Evolutionary conservation across 2,113 vertebrate genomes (phyloP).

Genomic region (Rhinogobius similis): DNA sequence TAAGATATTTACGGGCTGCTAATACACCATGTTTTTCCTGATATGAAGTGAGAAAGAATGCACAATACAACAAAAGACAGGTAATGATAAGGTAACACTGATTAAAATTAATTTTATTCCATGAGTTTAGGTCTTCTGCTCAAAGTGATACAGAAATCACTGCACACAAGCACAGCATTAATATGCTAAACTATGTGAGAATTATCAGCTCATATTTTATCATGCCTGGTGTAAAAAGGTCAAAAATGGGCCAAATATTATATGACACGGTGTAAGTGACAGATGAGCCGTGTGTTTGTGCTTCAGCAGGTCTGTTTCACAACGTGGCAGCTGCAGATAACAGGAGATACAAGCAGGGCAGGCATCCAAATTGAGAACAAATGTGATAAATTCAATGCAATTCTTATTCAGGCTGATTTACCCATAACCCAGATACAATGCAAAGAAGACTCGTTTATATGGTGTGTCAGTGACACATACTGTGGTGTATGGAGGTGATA

Average conservation of each 20-base stretch:
- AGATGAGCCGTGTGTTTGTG: neutral
- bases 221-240: neutral
- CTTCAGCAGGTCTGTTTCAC: neutral
- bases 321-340: neutral
- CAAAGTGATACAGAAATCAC: neutral
- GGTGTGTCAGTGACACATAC: no score
- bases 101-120: no score
- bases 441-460: no score
- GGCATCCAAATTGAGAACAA: neutral
- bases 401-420: neutral
- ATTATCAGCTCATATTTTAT: neutral
- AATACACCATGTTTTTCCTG: no score
- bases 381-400: neutral
- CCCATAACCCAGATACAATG: no score
- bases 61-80: neutral
- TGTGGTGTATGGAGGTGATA: no score
- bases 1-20: no score
- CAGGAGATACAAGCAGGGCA: neutral
- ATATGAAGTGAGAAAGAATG: neutral
- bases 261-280: neutral
- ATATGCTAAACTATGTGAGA: neutral
- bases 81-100: no score
- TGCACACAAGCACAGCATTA: neutral
- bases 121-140: no score
- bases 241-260: neutral